phyloP scores from a whole-genome alignment of 2,113 vertebrate genomes.

The Oryzias woworae region DNA sequence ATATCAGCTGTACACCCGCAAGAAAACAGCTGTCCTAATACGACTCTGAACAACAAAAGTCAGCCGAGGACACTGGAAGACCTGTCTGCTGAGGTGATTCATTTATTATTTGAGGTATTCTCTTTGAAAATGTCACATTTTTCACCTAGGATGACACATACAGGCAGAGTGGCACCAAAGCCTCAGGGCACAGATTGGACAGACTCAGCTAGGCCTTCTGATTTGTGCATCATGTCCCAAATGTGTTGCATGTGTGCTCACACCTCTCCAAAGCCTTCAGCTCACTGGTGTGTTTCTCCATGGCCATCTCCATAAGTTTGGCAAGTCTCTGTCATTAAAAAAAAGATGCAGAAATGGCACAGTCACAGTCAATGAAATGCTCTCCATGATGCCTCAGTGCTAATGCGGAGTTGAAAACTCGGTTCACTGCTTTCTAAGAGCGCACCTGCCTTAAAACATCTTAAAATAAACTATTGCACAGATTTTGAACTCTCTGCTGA shows the following conservation, averaged over 20 bases:
- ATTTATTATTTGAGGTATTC: constrained; percentile 44
- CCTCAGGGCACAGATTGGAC: constrained; percentile 41
- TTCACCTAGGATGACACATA: constrained; percentile 44
- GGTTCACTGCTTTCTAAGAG: no score
- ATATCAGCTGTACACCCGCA: constrained; percentile 54
- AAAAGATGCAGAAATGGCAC: constrained; percentile 35
- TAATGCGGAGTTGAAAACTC: constrained; percentile 12
- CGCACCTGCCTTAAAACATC: not conserved
- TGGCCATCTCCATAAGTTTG: constrained; percentile 88
- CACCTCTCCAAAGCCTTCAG: constrained; percentile 87
- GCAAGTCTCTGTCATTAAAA: constrained; percentile 79
- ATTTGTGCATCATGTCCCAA: constrained; percentile 34
- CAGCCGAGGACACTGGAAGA: constrained; percentile 33
- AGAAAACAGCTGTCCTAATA: constrained; percentile 58
- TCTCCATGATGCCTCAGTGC: constrained; percentile 1
- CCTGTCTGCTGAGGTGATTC: constrained; percentile 39
- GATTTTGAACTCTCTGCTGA: constrained; percentile 34
- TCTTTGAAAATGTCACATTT: constrained; percentile 57
- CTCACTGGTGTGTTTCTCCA: constrained; percentile 85
- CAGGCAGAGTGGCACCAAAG: constrained; percentile 20
- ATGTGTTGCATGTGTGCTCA: constrained; percentile 45
- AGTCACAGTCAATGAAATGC: constrained; percentile 27
- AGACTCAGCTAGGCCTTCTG: constrained; percentile 28
- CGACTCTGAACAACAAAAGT: constrained; percentile 44
- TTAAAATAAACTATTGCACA: constrained; percentile 19